Conservation (phyloP, 2,797 vertebrate genomes). For the Erethizon dorsatum region DNA sequence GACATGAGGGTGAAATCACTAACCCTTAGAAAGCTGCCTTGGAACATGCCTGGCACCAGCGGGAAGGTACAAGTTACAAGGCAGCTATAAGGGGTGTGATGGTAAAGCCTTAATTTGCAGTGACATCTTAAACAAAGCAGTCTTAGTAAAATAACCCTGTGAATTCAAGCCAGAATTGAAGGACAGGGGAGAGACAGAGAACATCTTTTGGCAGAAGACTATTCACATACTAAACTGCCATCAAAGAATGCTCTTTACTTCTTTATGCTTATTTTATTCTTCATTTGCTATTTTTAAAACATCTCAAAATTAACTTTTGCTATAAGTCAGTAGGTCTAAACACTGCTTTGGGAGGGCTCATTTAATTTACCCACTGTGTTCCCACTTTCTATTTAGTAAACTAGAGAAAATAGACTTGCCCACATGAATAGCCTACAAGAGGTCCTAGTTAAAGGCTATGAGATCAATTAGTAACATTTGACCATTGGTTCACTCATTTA, state of each 20-base stretch:
- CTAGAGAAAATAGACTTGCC: slow-evolving; percentile 2
- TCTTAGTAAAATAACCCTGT: slow-evolving; percentile 73
- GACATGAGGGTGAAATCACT: slow-evolving; percentile 81
- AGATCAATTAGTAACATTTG: slow-evolving; percentile 3
- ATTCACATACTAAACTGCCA: neutral
- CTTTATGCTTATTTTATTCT: slow-evolving; percentile 26
- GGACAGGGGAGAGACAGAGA: slow-evolving; percentile 15
- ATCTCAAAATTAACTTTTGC: slow-evolving; percentile 49
- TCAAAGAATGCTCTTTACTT: neutral
- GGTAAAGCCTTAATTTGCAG: slow-evolving; percentile 74
- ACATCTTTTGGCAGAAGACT: slow-evolving; percentile 44
- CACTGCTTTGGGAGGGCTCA: neutral
- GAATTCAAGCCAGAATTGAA: slow-evolving; percentile 60
- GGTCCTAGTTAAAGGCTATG: neutral
- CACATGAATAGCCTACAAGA: neutral
- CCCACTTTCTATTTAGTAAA: neutral
- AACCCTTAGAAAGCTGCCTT: slow-evolving; percentile 78
- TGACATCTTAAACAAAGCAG: slow-evolving; percentile 79
- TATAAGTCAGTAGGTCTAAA: slow-evolving; percentile 53
- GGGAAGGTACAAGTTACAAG: slow-evolving; percentile 73
- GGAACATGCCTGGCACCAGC: slow-evolving; percentile 81
- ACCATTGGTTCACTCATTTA: neutral
- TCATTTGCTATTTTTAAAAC: slow-evolving; percentile 40
- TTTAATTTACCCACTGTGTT: neutral
- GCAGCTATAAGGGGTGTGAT: slow-evolving; percentile 61